A percentile compares a stretch with the other conserved stretches of the same genome.
Conservation (phyloP, 2,113 vertebrate species). For the Alosa alosa region DNA sequence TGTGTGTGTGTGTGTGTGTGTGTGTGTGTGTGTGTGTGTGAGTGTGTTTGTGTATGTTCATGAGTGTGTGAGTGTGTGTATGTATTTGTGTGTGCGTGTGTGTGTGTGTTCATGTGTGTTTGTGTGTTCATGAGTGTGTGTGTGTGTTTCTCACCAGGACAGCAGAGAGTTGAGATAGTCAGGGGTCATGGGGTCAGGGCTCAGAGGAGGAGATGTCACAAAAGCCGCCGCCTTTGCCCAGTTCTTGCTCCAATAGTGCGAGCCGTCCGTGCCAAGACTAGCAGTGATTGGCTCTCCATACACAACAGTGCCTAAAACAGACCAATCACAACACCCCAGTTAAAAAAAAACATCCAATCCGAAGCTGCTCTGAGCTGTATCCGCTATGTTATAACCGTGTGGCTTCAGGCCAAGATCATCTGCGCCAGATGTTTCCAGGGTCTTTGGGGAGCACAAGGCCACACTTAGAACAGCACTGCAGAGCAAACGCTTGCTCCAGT, state of each 20-base stretch:
- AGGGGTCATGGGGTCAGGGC: constrained; percentile 93
- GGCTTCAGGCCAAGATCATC: constrained; percentile 26
- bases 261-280: constrained; percentile 93
- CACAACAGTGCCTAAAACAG: constrained; percentile 85
- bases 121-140: background rate
- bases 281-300: constrained; percentile 95
- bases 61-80: background rate
- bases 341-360: constrained; percentile 16
- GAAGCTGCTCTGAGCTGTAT: constrained; percentile 12
- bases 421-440: constrained; percentile 27
- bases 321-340: constrained; percentile 9
- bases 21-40: background rate
- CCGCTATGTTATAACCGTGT: constrained; percentile 13
- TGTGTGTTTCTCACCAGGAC: constrained; percentile 80
- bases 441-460: background rate
- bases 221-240: constrained; percentile 98
- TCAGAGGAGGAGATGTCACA: constrained; percentile 94
- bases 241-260: constrained; percentile 99
- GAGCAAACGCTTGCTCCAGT: background rate
- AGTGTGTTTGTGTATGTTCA: background rate
- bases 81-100: background rate
- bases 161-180: constrained; percentile 97
- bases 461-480: background rate
- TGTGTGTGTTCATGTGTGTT: background rate
- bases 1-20: background rate